A percentile compares a stretch with the other conserved stretches of the same genome.
Conservation (phyloP, 2,888 invertebrate genomes). For the Druceiella hillmani region DNA sequence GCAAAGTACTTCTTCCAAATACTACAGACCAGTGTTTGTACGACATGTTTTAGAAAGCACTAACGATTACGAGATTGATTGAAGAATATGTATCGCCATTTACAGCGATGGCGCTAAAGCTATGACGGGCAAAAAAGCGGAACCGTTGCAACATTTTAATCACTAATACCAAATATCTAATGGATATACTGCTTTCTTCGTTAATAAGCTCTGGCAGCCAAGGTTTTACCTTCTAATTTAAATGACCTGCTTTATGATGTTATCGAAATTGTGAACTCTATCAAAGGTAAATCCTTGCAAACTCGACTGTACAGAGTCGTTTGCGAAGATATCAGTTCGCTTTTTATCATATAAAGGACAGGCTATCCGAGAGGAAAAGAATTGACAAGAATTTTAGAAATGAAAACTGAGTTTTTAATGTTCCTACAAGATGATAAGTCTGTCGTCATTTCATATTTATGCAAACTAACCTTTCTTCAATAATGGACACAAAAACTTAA, state of each 20-base stretch:
- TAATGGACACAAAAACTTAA: no score
- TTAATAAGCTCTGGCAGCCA: conserved; percentile 24
- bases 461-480: no score
- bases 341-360: conserved; percentile 25
- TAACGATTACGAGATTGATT: conserved; percentile 19
- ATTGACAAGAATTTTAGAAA: conserved; percentile 24
- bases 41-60: conserved; percentile 14
- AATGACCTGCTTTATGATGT: conserved; percentile 18
- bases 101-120: conserved; percentile 27
- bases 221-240: conserved; percentile 15
- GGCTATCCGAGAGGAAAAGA: conserved; percentile 25
- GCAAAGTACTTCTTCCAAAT: conserved; percentile 24
- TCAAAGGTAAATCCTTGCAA: conserved; percentile 26
- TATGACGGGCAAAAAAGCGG: conserved; percentile 26
- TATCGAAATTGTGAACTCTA: conserved; percentile 25
- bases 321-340: conserved; percentile 27
- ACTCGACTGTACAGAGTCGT: conserved; percentile 24
- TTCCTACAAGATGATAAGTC: conserved; percentile 21
- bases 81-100: conserved; percentile 24
- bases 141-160: conserved; percentile 25
- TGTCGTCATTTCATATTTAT: conserved; percentile 18
- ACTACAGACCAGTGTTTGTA: conserved; percentile 23
- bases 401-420: conserved; percentile 16
- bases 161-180: conserved; percentile 23
- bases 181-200: conserved; percentile 24